These are phyloP conservation scores for Eupithecia insigniata DNA, from an alignment of 2,888 invertebrate species.

Conservation along the genomic window DNA sequence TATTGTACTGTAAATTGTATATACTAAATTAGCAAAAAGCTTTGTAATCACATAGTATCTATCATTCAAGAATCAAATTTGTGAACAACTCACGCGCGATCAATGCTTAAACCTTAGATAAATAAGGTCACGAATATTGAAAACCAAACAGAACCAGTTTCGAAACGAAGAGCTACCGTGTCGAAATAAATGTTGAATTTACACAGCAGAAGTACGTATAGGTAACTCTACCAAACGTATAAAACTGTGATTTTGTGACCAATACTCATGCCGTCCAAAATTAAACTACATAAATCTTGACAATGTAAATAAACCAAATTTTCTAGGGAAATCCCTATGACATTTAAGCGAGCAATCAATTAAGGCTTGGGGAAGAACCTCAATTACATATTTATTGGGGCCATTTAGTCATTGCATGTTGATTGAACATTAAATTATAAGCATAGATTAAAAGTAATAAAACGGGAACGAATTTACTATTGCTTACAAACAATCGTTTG, in stretches of 20 bases:
- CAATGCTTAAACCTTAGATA: slow-evolving; percentile 57
- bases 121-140: slow-evolving; percentile 61
- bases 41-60: neutral
- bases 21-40: no score
- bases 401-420: neutral
- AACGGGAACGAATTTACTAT: slow-evolving; percentile 12
- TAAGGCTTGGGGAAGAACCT: neutral
- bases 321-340: neutral
- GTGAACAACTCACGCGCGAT: slow-evolving; percentile 36
- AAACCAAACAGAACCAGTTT: slow-evolving; percentile 61
- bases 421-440: no score
- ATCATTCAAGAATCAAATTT: slow-evolving; percentile 11
- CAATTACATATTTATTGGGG: neutral
- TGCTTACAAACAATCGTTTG: slow-evolving; percentile 18
- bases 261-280: neutral
- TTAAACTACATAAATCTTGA: neutral
- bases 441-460: no score
- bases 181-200: slow-evolving; percentile 47
- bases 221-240: neutral
- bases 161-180: slow-evolving; percentile 50
- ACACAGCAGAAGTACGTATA: neutral
- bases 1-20: neutral
- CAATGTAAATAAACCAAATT: neutral
- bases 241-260: neutral
- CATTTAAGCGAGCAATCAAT: neutral